Evolutionary conservation across 2,113 vertebrate genomes (phyloP).

Genomic region (Equus quagga): DNA sequence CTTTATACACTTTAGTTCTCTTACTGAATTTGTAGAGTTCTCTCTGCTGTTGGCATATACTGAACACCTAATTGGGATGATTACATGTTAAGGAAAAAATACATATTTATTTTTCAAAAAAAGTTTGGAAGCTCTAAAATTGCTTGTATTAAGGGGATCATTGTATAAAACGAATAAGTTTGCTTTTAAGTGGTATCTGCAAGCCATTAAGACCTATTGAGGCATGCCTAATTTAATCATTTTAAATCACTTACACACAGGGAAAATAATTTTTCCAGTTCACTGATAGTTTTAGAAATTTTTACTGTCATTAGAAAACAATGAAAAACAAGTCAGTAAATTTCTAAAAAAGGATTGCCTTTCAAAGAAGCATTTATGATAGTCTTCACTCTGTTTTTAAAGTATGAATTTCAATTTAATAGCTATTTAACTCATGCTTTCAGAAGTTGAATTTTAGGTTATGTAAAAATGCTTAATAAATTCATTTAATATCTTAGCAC

Average conservation of each 20-base stretch:
- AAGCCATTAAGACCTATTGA: background rate
- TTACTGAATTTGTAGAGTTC: background rate
- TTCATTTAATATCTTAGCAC: background rate
- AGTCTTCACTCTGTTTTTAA: background rate
- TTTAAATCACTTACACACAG: background rate
- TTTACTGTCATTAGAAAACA: constrained; percentile 42
- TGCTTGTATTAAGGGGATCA: background rate
- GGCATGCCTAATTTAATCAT: background rate
- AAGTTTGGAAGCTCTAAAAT: background rate
- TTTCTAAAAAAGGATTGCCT: background rate
- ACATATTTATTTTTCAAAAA: background rate
- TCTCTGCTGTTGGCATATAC: background rate
- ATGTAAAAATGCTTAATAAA: constrained; percentile 19
- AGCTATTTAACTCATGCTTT: constrained; percentile 46
- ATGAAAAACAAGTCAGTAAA: constrained; percentile 40
- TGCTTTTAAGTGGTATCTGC: background rate
- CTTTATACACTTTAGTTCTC: background rate
- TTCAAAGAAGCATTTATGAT: background rate
- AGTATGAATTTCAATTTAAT: background rate
- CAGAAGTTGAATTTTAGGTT: constrained; percentile 33
- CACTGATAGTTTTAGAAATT: constrained; percentile 45
- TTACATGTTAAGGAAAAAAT: background rate
- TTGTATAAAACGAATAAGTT: constrained; percentile 20
- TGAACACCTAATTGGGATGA: background rate
- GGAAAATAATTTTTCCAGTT: constrained; percentile 39